phyloP scores from a whole-genome alignment of 1,140 invertebrate species.

The Tyrophagus putrescentiae region DNA sequence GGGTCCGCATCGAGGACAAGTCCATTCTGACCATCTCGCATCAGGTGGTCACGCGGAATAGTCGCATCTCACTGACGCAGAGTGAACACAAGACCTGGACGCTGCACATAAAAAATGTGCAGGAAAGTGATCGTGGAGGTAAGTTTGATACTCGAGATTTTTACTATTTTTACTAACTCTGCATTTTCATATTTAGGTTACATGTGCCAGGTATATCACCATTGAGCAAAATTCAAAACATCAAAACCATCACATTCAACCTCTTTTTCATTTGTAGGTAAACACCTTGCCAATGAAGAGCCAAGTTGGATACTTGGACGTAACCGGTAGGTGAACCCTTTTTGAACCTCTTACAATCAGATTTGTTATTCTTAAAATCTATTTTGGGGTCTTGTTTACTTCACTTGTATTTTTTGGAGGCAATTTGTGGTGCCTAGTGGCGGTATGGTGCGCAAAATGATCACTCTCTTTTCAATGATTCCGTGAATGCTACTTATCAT shows the following conservation, averaged over 20 bases:
- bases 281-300: slow-evolving; percentile 60
- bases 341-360: neutral
- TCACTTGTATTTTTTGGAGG: too few species aligned
- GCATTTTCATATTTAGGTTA: slow-evolving; percentile 41
- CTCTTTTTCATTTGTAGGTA: too few species aligned
- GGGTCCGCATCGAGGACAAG: slow-evolving; percentile 87
- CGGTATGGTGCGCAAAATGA: too few species aligned
- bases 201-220: slow-evolving; percentile 93
- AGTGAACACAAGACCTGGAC: slow-evolving; percentile 51
- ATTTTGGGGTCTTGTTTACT: too few species aligned
- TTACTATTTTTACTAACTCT: neutral
- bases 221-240: too few species aligned
- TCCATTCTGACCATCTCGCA: slow-evolving; percentile 76
- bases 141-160: neutral
- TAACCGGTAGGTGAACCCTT: slow-evolving; percentile 47
- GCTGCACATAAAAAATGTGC: slow-evolving; percentile 73
- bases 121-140: slow-evolving; percentile 64
- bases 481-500: too few species aligned
- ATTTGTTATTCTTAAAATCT: too few species aligned
- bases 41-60: slow-evolving; percentile 79
- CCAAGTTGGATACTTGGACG: slow-evolving; percentile 76
- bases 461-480: too few species aligned
- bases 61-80: slow-evolving; percentile 69
- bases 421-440: too few species aligned
- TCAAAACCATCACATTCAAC: too few species aligned